Evolutionary conservation across 2,888 invertebrate genomes (phyloP).

Genomic region (Pollenia angustigena): DNA sequence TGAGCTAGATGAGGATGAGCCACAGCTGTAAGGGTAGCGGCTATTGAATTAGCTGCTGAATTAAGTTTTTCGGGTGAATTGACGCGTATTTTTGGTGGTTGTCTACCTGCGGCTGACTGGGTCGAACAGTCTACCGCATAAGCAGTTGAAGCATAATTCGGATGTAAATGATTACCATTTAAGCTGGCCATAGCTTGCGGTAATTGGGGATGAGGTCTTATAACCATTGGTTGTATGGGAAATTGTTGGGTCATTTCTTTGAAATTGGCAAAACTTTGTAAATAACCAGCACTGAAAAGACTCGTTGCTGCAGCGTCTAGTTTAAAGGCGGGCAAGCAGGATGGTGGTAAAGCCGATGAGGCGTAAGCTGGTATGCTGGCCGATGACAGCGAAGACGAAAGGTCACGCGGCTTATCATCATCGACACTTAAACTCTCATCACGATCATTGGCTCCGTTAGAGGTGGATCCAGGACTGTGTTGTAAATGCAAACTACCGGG

Average conservation of each 20-base stretch:
- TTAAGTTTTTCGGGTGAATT: constrained; percentile 84
- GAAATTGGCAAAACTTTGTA: constrained; percentile 84
- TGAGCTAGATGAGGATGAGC: constrained; percentile 77
- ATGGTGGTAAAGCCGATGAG: constrained; percentile 72
- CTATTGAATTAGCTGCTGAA: constrained; percentile 79
- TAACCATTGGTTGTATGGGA: constrained; percentile 84
- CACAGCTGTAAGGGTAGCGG: constrained; percentile 75
- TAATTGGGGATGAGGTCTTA: constrained; percentile 83
- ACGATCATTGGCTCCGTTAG: constrained; percentile 83
- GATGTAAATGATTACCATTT: constrained; percentile 80
- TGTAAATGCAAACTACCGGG: constrained; percentile 84
- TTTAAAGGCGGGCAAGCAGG: constrained; percentile 82
- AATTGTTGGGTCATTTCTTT: constrained; percentile 84
- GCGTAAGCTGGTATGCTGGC: constrained; percentile 75
- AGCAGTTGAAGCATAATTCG: constrained; percentile 80
- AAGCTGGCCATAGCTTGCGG: constrained; percentile 80
- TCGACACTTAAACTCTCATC: constrained; percentile 83
- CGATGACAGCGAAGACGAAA: constrained; percentile 80
- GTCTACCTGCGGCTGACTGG: constrained; percentile 76
- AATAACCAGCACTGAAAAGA: constrained; percentile 83
- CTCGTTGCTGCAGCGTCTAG: constrained; percentile 82
- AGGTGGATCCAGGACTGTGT: constrained; percentile 84
- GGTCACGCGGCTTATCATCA: constrained; percentile 83
- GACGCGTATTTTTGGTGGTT: constrained; percentile 83
- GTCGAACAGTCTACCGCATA: constrained; percentile 73